Evolutionary conservation across 2,113 vertebrate species (phyloP).

Genomic region (Numida meleagris): DNA sequence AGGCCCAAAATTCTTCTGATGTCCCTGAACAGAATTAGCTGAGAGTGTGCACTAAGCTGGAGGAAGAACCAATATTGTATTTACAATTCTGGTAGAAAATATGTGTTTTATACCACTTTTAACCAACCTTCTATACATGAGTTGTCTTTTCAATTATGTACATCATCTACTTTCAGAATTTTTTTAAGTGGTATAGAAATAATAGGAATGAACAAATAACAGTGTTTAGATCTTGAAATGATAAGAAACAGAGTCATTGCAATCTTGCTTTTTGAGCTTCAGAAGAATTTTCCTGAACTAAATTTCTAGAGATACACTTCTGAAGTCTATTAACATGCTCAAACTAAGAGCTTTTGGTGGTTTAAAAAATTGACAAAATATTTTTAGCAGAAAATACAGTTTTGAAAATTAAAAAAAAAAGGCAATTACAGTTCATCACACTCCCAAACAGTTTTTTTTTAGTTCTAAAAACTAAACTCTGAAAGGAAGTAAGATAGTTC

Average conservation of each 20-base stretch:
- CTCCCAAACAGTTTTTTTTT: not conserved
- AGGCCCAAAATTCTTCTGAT: not conserved
- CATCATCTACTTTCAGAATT: not conserved
- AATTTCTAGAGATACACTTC: not conserved
- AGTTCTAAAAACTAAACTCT: not conserved
- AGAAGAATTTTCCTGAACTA: not conserved
- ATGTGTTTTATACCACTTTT: not conserved
- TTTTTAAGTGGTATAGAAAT: not conserved
- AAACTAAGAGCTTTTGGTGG: not conserved
- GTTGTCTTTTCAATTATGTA: not conserved
- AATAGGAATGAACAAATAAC: not conserved
- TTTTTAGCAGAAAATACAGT: not conserved
- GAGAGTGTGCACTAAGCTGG: not conserved
- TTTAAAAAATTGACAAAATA: not conserved
- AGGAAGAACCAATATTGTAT: not conserved
- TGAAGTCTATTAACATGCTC: not conserved
- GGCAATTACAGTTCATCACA: accelerated
- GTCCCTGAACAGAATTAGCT: not conserved
- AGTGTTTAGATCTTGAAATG: not conserved
- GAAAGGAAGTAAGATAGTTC: not conserved
- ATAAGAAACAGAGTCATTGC: not conserved
- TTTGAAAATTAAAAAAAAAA: not conserved
- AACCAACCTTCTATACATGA: not conserved
- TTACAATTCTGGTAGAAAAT: not conserved
- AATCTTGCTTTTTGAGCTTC: not conserved